Percentiles rank a stretch among this genome's conserved stretches.
Evolutionary conservation across 2,113 vertebrate genomes (phyloP).

Genomic region (Petroica traversi): DNA sequence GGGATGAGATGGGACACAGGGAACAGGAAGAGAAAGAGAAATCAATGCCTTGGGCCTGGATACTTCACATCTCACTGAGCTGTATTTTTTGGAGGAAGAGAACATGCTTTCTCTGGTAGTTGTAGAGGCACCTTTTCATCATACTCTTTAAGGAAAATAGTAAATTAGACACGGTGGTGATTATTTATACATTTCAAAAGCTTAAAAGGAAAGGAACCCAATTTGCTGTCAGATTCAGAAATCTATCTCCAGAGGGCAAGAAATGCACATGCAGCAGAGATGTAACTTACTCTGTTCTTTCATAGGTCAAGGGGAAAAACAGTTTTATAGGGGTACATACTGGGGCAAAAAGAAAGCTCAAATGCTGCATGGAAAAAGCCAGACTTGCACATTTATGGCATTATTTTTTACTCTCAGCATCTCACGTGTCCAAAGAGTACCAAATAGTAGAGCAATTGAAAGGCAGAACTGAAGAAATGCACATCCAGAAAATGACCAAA

Average conservation of each 20-base stretch:
- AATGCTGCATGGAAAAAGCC: neutral
- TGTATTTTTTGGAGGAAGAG: neutral
- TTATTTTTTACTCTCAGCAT: neutral
- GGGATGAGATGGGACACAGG: accelerated
- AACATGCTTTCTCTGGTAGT: neutral
- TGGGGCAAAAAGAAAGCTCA: neutral
- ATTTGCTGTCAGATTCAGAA: neutral
- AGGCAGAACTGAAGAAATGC: neutral
- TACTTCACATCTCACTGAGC: neutral
- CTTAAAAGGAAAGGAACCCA: neutral
- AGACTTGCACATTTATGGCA: neutral
- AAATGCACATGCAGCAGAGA: neutral
- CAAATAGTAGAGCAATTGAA: neutral
- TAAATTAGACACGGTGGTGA: neutral
- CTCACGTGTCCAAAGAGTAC: neutral
- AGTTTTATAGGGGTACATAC: neutral
- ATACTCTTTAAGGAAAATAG: neutral
- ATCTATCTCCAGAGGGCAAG: neutral
- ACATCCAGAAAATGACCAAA: neutral
- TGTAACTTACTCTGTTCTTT: neutral
- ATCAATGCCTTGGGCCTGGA: accelerated
- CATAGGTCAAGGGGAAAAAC: neutral
- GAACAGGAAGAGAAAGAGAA: neutral
- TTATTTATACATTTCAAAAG: neutral
- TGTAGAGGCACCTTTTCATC: neutral